Evolutionary conservation across 2,797 vertebrate species (phyloP).

Genomic region (Tolypeutes matacus): DNA sequence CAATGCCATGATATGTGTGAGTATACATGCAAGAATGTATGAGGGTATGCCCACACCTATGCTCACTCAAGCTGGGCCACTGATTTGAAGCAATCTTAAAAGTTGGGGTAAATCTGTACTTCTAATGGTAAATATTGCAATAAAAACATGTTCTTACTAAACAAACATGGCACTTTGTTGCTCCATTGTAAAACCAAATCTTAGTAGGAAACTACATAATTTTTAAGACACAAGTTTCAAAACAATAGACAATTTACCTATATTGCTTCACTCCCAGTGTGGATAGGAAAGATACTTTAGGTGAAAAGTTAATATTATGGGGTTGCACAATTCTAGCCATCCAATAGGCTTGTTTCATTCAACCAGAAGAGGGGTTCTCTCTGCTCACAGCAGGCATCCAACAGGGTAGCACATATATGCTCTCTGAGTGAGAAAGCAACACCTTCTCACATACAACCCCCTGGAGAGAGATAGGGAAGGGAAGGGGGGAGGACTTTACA

Average conservation of each 20-base stretch:
- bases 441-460: conserved; percentile 86
- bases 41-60: background rate
- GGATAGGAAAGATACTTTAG: conserved; percentile 69
- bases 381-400: conserved; percentile 84
- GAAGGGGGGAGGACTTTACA: conserved; percentile 82
- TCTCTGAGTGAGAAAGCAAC: conserved; percentile 86
- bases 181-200: conserved; percentile 17
- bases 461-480: conserved; percentile 84
- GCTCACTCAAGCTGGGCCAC: background rate
- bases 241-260: conserved; percentile 54
- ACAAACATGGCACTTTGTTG: conserved; percentile 9
- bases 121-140: conserved; percentile 61
- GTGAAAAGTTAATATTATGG: conserved; percentile 69
- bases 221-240: conserved; percentile 63
- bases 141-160: conserved; percentile 59
- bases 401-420: conserved; percentile 83
- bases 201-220: conserved; percentile 30
- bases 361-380: conserved; percentile 80
- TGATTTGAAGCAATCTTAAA: conserved; percentile 59
- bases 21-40: background rate
- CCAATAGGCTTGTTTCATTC: conserved; percentile 76
- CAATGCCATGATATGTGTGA: background rate
- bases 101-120: background rate
- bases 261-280: conserved; percentile 40
- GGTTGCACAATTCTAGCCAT: conserved; percentile 63